Conservation (phyloP, 2,113 vertebrate genomes). For the Elgaria multicarinata region DNA sequence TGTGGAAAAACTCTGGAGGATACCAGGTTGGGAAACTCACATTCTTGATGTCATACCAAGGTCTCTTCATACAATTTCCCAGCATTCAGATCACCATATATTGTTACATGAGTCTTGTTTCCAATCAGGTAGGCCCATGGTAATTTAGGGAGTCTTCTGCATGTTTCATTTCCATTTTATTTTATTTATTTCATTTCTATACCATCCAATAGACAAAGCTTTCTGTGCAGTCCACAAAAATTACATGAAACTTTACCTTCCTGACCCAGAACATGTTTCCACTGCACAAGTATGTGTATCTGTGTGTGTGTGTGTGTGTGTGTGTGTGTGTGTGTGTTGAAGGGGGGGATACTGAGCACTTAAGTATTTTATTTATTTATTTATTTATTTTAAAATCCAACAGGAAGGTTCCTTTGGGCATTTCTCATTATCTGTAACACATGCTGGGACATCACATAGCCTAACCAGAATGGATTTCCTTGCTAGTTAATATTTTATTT, state of each 20-base stretch:
- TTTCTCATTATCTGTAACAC: conserved; percentile 62
- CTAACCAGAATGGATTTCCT: conserved; percentile 73
- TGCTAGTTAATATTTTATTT: conserved; percentile 70
- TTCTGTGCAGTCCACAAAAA: too few species aligned
- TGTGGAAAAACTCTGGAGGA: too few species aligned
- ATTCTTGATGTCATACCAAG: not conserved
- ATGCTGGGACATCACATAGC: conserved; percentile 53
- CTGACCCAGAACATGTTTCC: not conserved
- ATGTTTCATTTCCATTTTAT: too few species aligned
- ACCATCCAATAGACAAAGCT: too few species aligned
- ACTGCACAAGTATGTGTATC: not conserved
- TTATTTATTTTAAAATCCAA: conserved; percentile 23
- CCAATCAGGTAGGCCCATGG: too few species aligned
- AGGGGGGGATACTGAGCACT: not conserved
- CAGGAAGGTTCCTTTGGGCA: conserved; percentile 52
- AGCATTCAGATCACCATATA: not conserved
- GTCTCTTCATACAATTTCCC: not conserved
- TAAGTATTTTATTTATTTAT: not conserved
- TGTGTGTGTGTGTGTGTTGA: too few species aligned
- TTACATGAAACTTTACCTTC: too few species aligned
- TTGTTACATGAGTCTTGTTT: too few species aligned
- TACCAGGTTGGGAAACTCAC: not conserved
- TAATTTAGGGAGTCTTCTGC: too few species aligned
- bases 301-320: not conserved
- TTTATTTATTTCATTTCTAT: too few species aligned